Percentiles rank a stretch among this genome's conserved stretches.
phyloP scores from a whole-genome alignment of 2,113 vertebrate genomes.

The Danio rerio region GRCz12tu NC_133193.1:51966001-51966500 shows the following conservation, averaged over 20 bases:
- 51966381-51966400: not conserved
- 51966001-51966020: too few relatives aligned
- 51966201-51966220: conserved; percentile 28
- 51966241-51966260: conserved; percentile 40
- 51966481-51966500: too few relatives aligned
- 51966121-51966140: conserved; percentile 27
- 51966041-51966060: too few relatives aligned
- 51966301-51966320: not conserved
- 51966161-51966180: conserved; percentile 47
- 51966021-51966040: too few relatives aligned
- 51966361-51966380: not conserved
- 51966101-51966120: conserved; percentile 54
- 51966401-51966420: not conserved
- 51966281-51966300: conserved; percentile 1
- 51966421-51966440: not conserved
- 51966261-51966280: conserved; percentile 9
- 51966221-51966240: conserved; percentile 19
- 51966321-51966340: not conserved
- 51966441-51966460: not conserved
- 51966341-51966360: not conserved
- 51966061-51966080: conserved; percentile 33
- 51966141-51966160: conserved; percentile 60
- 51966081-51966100: conserved; percentile 57
- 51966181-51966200: conserved; percentile 23
- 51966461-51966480: too few relatives aligned